Conservation (phyloP, 1,140 invertebrate genomes). For the Drosophila neocordata region DNA sequence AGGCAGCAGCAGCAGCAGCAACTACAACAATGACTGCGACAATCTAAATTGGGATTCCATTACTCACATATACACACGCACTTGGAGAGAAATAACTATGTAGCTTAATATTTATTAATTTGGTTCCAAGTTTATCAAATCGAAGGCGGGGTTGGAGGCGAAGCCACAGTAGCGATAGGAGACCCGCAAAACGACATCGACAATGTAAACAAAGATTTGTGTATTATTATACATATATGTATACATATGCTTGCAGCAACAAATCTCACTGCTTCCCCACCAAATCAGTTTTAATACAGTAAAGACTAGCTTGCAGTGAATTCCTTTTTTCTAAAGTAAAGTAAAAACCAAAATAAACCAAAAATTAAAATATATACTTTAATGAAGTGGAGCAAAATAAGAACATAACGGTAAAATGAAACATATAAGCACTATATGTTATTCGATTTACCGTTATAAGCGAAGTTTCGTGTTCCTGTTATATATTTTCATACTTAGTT, state of each 20-base stretch:
- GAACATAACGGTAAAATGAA: too few species aligned
- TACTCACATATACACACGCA: constrained; percentile 23
- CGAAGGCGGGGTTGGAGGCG: constrained; percentile 10
- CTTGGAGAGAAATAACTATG: background rate
- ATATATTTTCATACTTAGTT: too few species aligned
- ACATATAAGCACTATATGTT: too few species aligned
- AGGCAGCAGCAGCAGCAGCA: constrained; percentile 7
- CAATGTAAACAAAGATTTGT: constrained; percentile 71
- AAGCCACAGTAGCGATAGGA: background rate
- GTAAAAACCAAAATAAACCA: too few species aligned
- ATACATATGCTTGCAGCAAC: background rate
- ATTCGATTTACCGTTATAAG: too few species aligned
- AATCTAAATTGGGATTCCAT: constrained; percentile 39
- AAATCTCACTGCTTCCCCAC: background rate
- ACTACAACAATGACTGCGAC: constrained; percentile 11
- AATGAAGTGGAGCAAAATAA: too few species aligned
- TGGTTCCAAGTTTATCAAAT: constrained; percentile 43
- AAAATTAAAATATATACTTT: too few species aligned
- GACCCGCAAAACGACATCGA: background rate
- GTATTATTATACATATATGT: constrained; percentile 41
- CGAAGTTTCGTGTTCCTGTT: too few species aligned
- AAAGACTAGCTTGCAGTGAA: too few species aligned
- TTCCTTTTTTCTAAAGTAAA: too few species aligned
- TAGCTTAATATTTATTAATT: constrained; percentile 32
- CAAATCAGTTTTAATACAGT: background rate